Conservation (phyloP, 1,140 invertebrate genomes). For the Drosophila nannoptera region DNA sequence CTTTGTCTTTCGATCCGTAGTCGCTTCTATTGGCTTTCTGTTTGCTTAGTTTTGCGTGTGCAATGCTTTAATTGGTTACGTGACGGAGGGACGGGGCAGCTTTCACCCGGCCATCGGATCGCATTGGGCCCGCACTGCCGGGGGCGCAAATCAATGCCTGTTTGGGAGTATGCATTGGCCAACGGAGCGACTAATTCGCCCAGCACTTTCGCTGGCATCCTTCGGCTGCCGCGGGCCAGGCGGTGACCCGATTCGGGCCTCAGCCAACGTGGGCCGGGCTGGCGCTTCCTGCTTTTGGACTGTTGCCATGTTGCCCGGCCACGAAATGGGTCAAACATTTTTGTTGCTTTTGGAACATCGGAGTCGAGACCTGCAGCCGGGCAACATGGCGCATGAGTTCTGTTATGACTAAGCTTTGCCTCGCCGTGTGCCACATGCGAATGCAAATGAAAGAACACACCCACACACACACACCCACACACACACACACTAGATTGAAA, state of each 20-base stretch:
- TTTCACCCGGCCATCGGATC: constrained; percentile 33
- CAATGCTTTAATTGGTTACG: constrained; percentile 54
- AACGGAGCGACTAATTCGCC: constrained; percentile 14
- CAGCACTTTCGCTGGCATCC: constrained; percentile 32
- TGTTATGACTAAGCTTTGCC: constrained; percentile 37
- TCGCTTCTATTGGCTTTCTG: constrained; percentile 42
- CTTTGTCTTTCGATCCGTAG: constrained; percentile 7
- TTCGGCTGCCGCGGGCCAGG: background rate
- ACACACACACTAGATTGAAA: background rate
- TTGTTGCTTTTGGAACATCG: constrained; percentile 20
- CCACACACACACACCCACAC: background rate
- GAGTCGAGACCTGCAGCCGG: constrained; percentile 36
- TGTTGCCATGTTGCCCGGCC: constrained; percentile 26
- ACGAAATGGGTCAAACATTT: constrained; percentile 36
- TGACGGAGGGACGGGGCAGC: constrained; percentile 29
- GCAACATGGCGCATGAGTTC: constrained; percentile 41
- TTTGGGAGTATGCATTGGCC: constrained; percentile 9
- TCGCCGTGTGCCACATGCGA: constrained; percentile 35
- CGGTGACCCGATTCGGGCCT: constrained; percentile 17
- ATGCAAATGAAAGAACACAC: constrained; percentile 26
- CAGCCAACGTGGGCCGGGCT: constrained; percentile 14
- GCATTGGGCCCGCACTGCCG: constrained; percentile 15
- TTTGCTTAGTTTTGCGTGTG: constrained; percentile 51
- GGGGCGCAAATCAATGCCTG: constrained; percentile 34
- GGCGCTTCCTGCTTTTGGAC: constrained; percentile 10